phyloP scores from a whole-genome alignment of 2,113 vertebrate genomes.

The Verasper variegatus region DNA sequence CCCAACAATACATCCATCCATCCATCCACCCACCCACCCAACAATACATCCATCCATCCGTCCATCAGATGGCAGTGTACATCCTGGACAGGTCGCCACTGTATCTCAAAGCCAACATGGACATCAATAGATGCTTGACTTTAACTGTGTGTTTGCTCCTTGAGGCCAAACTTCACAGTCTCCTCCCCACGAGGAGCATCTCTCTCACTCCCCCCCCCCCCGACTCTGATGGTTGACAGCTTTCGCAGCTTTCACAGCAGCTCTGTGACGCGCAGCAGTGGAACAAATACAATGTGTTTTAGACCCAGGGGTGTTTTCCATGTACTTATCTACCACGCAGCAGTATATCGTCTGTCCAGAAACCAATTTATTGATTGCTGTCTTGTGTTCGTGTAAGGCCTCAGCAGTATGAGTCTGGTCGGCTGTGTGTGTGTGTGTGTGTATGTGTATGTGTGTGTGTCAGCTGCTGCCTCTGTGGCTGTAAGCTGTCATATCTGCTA shows the following conservation, averaged over 20 bases:
- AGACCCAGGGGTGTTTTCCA: conserved; percentile 3
- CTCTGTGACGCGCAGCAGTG: conserved; percentile 28
- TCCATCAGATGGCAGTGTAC: no score
- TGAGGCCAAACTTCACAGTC: conserved; percentile 16
- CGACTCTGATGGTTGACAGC: conserved; percentile 15
- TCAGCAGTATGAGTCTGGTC: conserved; percentile 10
- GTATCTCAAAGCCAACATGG: no score
- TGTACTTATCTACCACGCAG: conserved; percentile 14
- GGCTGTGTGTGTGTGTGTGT: conserved; percentile 27
- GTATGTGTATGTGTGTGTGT: conserved; percentile 40
- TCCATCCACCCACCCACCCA: no score
- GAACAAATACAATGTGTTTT: conserved; percentile 49
- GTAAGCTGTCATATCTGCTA: conserved; percentile 52
- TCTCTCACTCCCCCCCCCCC: background rate
- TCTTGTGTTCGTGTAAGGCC: conserved; percentile 29
- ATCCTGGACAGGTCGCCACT: no score
- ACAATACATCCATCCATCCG: no score
- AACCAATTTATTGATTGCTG: conserved; percentile 42
- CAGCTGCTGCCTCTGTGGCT: conserved; percentile 31
- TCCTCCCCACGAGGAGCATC: conserved; percentile 29
- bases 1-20: no score
- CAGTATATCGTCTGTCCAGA: conserved; percentile 29
- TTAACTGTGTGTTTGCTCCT: conserved; percentile 19
- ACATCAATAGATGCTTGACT: background rate
- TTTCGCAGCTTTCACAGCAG: conserved; percentile 25